A percentile compares a stretch with the other conserved stretches of the same genome.
Conservation (phyloP, 2,113 vertebrate species). For the Tinamus guttatus region DNA sequence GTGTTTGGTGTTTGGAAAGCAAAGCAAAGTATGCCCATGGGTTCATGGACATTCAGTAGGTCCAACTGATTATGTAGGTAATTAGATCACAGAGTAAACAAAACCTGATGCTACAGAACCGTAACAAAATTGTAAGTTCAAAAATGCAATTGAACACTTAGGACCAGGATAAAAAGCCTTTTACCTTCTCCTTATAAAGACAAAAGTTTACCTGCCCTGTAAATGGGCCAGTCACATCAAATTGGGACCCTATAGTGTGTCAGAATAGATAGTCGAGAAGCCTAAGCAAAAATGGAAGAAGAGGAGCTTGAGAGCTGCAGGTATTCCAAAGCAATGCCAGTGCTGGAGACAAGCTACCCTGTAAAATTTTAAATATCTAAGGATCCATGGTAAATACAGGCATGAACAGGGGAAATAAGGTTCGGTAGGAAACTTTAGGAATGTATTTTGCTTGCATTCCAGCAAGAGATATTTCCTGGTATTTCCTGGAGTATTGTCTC, state of each 20-base stretch:
- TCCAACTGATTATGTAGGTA: not conserved
- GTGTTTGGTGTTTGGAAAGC: not conserved
- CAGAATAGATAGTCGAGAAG: conserved; percentile 48
- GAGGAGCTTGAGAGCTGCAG: not conserved
- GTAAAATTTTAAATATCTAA: not conserved
- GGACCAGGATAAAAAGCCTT: conserved; percentile 55
- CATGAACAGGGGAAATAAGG: not conserved
- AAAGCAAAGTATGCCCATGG: not conserved
- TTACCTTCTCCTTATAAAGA: conserved; percentile 67
- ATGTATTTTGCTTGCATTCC: not conserved
- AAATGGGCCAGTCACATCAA: conserved; percentile 65
- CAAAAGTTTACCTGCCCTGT: conserved; percentile 69
- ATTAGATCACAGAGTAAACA: not conserved
- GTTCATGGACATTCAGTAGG: not conserved
- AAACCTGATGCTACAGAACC: conserved; percentile 27
- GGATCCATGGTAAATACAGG: not conserved
- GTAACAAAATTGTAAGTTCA: conserved; percentile 27
- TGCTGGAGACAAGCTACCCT: not conserved
- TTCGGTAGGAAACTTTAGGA: not conserved
- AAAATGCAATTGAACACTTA: conserved; percentile 17
- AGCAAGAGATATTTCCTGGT: not conserved
- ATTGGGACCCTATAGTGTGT: conserved; percentile 28
- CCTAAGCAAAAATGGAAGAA: not conserved
- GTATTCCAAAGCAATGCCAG: not conserved
- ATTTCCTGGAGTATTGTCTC: not conserved